Conservation (phyloP, 2,797 vertebrate genomes). For the Falco rusticolus region DNA sequence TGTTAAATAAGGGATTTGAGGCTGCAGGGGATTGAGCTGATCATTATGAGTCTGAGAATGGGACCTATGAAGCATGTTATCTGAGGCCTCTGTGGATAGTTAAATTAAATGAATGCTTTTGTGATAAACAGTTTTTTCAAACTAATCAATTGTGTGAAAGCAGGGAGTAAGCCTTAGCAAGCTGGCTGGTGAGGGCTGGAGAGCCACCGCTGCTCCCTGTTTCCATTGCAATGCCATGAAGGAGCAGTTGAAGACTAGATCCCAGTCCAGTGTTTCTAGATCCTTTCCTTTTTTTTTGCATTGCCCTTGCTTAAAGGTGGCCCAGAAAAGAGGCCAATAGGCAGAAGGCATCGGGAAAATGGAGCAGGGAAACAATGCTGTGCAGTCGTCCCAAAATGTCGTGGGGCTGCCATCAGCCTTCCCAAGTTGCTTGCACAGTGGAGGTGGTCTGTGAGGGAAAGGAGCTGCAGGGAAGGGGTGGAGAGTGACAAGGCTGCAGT, state of each 20-base stretch:
- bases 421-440: not conserved
- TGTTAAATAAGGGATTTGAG: slow-evolving; percentile 62
- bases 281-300: not conserved
- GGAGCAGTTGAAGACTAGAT: not conserved
- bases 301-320: not conserved
- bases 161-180: slow-evolving; percentile 22
- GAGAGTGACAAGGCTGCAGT: not conserved
- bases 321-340: not conserved
- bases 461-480: not conserved
- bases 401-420: not conserved
- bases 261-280: not conserved
- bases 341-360: not conserved
- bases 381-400: not conserved
- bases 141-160: slow-evolving; percentile 66
- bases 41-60: slow-evolving; percentile 52
- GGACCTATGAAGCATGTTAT: slow-evolving; percentile 69
- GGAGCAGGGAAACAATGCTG: not conserved
- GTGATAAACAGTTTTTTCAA: slow-evolving; percentile 62
- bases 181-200: slow-evolving; percentile 2
- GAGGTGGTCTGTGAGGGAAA: not conserved
- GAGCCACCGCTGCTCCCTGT: not conserved
- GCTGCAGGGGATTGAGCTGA: slow-evolving; percentile 18
- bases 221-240: not conserved
- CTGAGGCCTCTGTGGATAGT: slow-evolving; percentile 51
- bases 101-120: slow-evolving; percentile 72